Conservation (phyloP, 2,888 invertebrate species). For the Thumatha senex region DNA sequence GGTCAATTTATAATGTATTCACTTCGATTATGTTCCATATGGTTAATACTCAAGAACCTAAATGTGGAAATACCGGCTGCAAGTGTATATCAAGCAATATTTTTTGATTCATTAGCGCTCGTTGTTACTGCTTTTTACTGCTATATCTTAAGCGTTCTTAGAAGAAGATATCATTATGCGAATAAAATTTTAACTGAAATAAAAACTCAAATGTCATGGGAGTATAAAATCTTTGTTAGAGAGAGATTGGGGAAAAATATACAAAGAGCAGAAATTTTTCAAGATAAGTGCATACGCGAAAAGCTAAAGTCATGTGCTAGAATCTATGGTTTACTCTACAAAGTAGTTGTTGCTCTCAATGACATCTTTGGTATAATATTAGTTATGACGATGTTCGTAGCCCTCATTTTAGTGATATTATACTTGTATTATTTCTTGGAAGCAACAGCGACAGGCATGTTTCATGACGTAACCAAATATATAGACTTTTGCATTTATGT, state of each 20-base stretch:
- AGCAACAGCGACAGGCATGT: constrained; percentile 62
- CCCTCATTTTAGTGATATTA: constrained; percentile 47
- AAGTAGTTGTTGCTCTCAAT: constrained; percentile 40
- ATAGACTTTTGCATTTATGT: constrained; percentile 54
- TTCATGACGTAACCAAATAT: constrained; percentile 53
- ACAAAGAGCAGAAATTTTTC: constrained; percentile 38
- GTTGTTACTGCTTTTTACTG: constrained; percentile 50
- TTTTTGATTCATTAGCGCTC: constrained; percentile 47
- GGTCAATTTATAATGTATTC: constrained; percentile 39
- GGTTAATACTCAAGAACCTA: constrained; percentile 42
- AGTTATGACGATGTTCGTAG: constrained; percentile 45
- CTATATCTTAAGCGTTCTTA: constrained; percentile 43
- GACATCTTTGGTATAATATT: constrained; percentile 50
- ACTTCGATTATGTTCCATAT: constrained; percentile 47
- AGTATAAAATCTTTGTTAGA: constrained; percentile 45
- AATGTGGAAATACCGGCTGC: constrained; percentile 45
- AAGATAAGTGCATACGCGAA: constrained; percentile 51
- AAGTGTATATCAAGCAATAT: constrained; percentile 55
- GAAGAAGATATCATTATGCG: constrained; percentile 49
- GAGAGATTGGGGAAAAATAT: constrained; percentile 32
- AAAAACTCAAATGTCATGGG: constrained; percentile 42
- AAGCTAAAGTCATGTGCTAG: constrained; percentile 57
- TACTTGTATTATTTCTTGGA: constrained; percentile 71
- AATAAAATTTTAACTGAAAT: constrained; percentile 54
- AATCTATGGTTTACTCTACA: constrained; percentile 53